phyloP scores from a whole-genome alignment of 2,113 vertebrate species.

The Sarotherodon lohbergeri region DNA sequence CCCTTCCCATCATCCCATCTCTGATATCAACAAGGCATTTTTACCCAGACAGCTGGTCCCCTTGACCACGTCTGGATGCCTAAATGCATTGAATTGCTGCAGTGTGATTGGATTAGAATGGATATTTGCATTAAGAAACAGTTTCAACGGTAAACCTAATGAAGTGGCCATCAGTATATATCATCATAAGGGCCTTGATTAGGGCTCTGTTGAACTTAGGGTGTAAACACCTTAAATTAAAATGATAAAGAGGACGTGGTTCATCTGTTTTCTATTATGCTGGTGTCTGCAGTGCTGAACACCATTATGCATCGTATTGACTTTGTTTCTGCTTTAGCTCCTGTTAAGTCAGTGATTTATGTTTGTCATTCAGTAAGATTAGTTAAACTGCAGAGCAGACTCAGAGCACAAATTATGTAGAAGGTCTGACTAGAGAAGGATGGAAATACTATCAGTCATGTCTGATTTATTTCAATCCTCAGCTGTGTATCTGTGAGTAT shows the following conservation, averaged over 20 bases:
- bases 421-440: neutral
- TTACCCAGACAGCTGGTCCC: neutral
- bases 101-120: neutral
- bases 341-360: constrained; percentile 20
- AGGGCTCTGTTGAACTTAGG: neutral
- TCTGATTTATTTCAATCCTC: neutral
- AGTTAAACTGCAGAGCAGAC: neutral
- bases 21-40: neutral
- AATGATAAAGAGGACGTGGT: neutral
- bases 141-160: neutral
- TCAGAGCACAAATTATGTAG: neutral
- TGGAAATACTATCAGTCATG: neutral
- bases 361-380: neutral
- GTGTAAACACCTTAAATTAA: neutral
- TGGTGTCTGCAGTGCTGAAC: neutral
- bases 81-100: neutral
- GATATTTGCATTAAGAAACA: neutral
- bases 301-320: neutral
- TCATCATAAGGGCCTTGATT: neutral
- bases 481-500: neutral
- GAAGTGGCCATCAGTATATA: neutral
- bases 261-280: neutral
- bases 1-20: neutral
- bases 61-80: neutral
- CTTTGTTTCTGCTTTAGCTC: neutral